A percentile compares a stretch with the other conserved stretches of the same genome.
These are phyloP conservation scores for Pungitius pungitius DNA, from an alignment of 2,113 vertebrate genomes.

Conservation along the genomic window DNA sequence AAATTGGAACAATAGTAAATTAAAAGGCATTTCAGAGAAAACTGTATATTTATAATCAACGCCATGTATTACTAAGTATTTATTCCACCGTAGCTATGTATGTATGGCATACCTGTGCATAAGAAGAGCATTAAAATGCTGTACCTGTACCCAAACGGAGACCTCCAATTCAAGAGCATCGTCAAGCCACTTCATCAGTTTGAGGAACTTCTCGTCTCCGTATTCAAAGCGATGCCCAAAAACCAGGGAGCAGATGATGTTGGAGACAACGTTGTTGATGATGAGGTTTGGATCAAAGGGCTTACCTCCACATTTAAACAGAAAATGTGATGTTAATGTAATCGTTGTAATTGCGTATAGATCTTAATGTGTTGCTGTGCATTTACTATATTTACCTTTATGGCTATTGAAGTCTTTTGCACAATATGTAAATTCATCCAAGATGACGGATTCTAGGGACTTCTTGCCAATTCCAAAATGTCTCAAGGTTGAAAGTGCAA, in stretches of 20 bases:
- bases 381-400: constrained; percentile 41
- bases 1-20: background rate
- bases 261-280: constrained; percentile 82
- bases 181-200: constrained; percentile 73
- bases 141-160: constrained; percentile 75
- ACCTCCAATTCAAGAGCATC: constrained; percentile 45
- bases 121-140: background rate
- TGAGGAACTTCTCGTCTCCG: constrained; percentile 74
- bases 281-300: constrained; percentile 77
- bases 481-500: constrained; percentile 76
- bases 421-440: constrained; percentile 74
- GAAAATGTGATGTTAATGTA: background rate
- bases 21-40: background rate
- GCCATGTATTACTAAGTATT: background rate
- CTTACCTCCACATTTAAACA: constrained; percentile 37
- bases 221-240: constrained; percentile 86
- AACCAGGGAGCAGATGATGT: constrained; percentile 85
- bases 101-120: background rate
- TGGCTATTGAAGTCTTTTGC: constrained; percentile 6
- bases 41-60: background rate
- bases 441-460: constrained; percentile 76
- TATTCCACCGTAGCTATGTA: background rate
- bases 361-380: rapidly evolving
- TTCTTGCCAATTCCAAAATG: constrained; percentile 83
- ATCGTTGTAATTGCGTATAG: background rate